phyloP scores from a whole-genome alignment of 2,113 vertebrate genomes.

The Sander vitreus region DNA sequence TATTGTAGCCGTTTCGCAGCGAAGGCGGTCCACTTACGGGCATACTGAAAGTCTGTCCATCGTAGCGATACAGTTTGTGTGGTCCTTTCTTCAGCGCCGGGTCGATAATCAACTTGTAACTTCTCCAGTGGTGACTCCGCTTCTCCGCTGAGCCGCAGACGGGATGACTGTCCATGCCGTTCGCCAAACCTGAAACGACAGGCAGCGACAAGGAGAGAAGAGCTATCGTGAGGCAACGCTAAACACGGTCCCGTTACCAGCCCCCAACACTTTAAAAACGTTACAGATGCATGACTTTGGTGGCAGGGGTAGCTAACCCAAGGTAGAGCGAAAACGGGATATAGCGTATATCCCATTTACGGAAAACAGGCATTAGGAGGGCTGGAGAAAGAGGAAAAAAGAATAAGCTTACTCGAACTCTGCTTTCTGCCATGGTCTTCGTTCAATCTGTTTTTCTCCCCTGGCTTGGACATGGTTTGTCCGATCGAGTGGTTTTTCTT shows the following conservation, averaged over 20 bases:
- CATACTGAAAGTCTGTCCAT: constrained; percentile 95
- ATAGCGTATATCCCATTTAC: constrained; percentile 76
- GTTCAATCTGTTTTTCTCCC: constrained; percentile 89
- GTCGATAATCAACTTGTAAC: constrained; percentile 99
- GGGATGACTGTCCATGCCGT: constrained; percentile 97
- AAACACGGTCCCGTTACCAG: constrained; percentile 56
- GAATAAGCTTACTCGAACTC: constrained; percentile 91
- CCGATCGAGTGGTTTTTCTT: constrained; percentile 83
- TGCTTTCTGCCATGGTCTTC: constrained; percentile 94
- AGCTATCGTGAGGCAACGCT: constrained; percentile 67
- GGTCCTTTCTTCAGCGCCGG: constrained; percentile 97
- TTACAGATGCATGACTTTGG: constrained; percentile 59
- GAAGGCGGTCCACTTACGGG: constrained; percentile 87
- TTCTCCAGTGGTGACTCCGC: constrained; percentile 98
- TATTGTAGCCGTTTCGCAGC: constrained; percentile 58
- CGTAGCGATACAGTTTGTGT: constrained; percentile 98
- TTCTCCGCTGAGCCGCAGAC: constrained; percentile 95
- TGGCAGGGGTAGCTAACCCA: constrained; percentile 10
- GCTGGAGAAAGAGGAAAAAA: constrained; percentile 73
- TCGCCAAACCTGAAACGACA: constrained; percentile 91
- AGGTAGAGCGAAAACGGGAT: constrained; percentile 61
- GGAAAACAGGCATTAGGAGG: constrained; percentile 79
- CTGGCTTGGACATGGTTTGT: constrained; percentile 92
- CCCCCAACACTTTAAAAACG: constrained; percentile 57
- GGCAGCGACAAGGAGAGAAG: constrained; percentile 53